Percentiles rank a stretch among this genome's conserved stretches.
These are phyloP conservation scores for Xestobium rufovillosum DNA, from an alignment of 2,888 invertebrate genomes.

Conservation along the genomic window DNA sequence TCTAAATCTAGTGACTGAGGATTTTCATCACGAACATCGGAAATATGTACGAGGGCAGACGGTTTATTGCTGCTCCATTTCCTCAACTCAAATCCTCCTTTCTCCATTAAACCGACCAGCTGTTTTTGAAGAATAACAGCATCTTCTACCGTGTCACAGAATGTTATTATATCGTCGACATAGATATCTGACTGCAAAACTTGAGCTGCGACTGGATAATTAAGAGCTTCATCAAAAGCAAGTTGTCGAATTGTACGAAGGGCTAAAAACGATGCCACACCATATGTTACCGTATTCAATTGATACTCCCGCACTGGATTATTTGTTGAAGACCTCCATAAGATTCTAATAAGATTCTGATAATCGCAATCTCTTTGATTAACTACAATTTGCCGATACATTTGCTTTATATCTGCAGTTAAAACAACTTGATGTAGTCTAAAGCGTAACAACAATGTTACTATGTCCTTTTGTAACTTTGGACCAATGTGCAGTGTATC, in stretches of 20 bases:
- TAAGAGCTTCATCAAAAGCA: slow-evolving; percentile 7
- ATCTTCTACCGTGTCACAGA: slow-evolving; percentile 2
- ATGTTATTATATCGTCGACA: slow-evolving; percentile 13
- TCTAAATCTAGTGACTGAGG: too few species aligned
- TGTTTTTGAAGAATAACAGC: slow-evolving; percentile 1
- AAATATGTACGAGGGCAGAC: too few species aligned
- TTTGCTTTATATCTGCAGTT: slow-evolving; percentile 16
- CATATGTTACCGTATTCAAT: slow-evolving; percentile 13
- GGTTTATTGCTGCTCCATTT: too few species aligned
- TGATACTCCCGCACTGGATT: slow-evolving; percentile 7
- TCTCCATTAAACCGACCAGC: slow-evolving; percentile 4
- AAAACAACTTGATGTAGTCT: slow-evolving; percentile 12
- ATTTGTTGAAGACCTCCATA: slow-evolving; percentile 7
- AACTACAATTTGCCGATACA: slow-evolving; percentile 15
- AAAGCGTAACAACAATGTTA: slow-evolving; percentile 9
- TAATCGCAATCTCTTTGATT: slow-evolving; percentile 8
- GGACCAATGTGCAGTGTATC: slow-evolving; percentile 12
- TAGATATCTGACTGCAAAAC: slow-evolving; percentile 8
- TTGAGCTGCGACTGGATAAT: slow-evolving; percentile 8
- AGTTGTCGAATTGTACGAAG: slow-evolving; percentile 12
- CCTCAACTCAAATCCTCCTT: slow-evolving; percentile 9
- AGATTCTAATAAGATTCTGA: slow-evolving; percentile 12
- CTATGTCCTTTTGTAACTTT: slow-evolving; percentile 14
- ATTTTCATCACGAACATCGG: too few species aligned
- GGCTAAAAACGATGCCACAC: slow-evolving; percentile 13